phyloP scores from a whole-genome alignment of 1,140 invertebrate species.

The Drosophila ananassae region DNA sequence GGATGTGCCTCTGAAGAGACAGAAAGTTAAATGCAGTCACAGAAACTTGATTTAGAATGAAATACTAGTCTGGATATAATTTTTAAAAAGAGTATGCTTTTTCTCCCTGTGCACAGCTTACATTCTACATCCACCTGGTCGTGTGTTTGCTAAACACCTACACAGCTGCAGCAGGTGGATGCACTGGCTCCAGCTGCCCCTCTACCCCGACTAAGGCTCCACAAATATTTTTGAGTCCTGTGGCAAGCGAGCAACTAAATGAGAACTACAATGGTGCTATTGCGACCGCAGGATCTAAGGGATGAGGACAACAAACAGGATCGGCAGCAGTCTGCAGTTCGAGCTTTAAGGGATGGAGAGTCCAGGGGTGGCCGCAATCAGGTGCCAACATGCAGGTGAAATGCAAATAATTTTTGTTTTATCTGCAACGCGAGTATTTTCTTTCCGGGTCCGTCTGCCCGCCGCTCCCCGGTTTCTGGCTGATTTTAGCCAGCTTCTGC shows the following conservation, averaged over 20 bases:
- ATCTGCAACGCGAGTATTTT: slow-evolving; percentile 56
- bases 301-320: not conserved
- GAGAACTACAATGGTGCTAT: slow-evolving; percentile 38
- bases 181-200: not conserved
- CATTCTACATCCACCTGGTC: slow-evolving; percentile 1
- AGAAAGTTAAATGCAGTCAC: slow-evolving; percentile 13
- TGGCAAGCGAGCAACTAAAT: slow-evolving; percentile 49
- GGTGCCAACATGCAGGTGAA: slow-evolving; percentile 79
- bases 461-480: not conserved
- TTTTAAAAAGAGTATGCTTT: not conserved
- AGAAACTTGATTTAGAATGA: not conserved
- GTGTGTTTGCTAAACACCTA: slow-evolving; percentile 80
- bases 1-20: slow-evolving; percentile 66
- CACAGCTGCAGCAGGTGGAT: slow-evolving; percentile 55
- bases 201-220: slow-evolving; percentile 22
- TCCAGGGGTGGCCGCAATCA: slow-evolving; percentile 63
- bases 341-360: not conserved
- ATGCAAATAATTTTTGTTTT: slow-evolving; percentile 82
- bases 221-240: slow-evolving; percentile 72
- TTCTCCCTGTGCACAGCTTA: not conserved
- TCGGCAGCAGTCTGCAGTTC: slow-evolving; percentile 4
- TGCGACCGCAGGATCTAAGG: not conserved
- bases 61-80: not conserved
- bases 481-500: slow-evolving; percentile 2
- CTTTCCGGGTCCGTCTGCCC: slow-evolving; percentile 16